Conservation (phyloP, 2,888 invertebrate species). For the Cheilosia vernalis region DNA sequence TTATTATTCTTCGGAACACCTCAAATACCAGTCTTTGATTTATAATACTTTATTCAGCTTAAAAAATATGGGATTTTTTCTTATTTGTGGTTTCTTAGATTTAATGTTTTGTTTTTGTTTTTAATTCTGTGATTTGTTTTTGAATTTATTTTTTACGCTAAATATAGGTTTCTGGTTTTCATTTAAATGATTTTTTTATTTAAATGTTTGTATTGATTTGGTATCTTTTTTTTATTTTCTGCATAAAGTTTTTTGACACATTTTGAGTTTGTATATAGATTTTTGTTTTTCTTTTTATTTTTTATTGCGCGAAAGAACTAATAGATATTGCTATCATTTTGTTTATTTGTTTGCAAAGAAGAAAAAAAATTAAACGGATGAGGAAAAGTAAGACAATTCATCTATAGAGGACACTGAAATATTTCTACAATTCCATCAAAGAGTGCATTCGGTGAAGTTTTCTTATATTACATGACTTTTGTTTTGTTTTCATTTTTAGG, state of each 20-base stretch:
- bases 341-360: conserved; percentile 57
- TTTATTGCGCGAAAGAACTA: conserved; percentile 49
- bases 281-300: conserved; percentile 62
- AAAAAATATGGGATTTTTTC: conserved; percentile 74
- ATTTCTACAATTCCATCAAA: conserved; percentile 71
- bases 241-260: conserved; percentile 75
- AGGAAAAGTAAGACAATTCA: conserved; percentile 18
- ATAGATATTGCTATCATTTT: conserved; percentile 3
- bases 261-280: conserved; percentile 72
- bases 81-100: conserved; percentile 75
- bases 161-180: conserved; percentile 49
- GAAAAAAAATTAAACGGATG: not conserved
- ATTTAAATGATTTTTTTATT: conserved; percentile 42
- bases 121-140: conserved; percentile 67
- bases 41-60: conserved; percentile 78
- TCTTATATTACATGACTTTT: conserved; percentile 53
- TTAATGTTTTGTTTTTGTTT: conserved; percentile 42
- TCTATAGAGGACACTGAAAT: conserved; percentile 61
- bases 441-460: conserved; percentile 73
- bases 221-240: conserved; percentile 76
- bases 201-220: conserved; percentile 42
- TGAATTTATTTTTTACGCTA: conserved; percentile 62
- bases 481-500: conserved; percentile 50
- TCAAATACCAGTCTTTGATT: conserved; percentile 84
- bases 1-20: conserved; percentile 83